Conservation (phyloP, 2,113 vertebrate species). For the Megaptera novaeangliae region DNA sequence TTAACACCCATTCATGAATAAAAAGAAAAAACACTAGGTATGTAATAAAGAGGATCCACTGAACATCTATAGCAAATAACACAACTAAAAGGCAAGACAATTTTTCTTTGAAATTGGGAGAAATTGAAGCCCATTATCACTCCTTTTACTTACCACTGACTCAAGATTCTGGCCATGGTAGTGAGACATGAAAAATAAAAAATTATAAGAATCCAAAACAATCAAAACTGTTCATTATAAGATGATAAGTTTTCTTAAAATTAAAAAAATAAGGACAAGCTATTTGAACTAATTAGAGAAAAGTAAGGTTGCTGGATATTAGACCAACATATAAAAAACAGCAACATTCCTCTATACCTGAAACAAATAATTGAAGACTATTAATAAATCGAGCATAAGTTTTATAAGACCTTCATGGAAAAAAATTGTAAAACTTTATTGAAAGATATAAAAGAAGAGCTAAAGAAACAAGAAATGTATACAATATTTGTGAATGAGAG, state of each 20-base stretch:
- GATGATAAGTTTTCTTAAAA: not conserved
- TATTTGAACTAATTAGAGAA: not conserved
- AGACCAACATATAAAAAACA: not conserved
- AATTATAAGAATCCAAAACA: not conserved
- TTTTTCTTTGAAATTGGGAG: not conserved
- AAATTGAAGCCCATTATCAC: not conserved
- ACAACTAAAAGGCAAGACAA: not conserved
- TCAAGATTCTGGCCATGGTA: not conserved
- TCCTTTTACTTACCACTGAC: not conserved
- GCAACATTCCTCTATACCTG: not conserved
- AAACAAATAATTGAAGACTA: not conserved
- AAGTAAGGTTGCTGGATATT: not conserved
- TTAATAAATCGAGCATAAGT: not conserved
- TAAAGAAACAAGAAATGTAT: not conserved
- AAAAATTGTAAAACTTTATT: not conserved
- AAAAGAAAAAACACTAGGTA: not conserved
- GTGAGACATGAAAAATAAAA: not conserved
- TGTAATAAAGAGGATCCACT: not conserved
- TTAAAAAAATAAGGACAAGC: not conserved
- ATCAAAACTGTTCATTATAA: not conserved
- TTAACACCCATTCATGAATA: not conserved
- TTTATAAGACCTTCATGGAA: not conserved
- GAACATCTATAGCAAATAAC: not conserved
- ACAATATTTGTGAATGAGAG: not conserved
- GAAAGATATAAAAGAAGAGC: not conserved